Conservation (phyloP, 1,140 invertebrate species). For the Meloidogyne chitwoodi region DNA sequence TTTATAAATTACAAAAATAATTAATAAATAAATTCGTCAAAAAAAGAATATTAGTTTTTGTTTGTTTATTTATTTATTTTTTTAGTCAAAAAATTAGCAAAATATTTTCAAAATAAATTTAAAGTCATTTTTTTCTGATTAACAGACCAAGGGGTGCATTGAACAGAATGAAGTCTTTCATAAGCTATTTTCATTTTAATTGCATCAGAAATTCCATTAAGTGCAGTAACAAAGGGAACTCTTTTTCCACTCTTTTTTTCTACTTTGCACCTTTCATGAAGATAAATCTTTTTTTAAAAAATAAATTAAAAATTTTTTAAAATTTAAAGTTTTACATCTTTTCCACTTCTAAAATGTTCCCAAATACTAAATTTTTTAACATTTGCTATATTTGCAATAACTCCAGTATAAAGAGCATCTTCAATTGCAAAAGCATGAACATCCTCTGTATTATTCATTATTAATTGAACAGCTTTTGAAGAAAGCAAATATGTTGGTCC, state of each 20-base stretch:
- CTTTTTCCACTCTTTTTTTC: not conserved
- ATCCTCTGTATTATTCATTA: not conserved
- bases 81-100: too few relatives aligned
- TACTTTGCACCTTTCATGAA: slow-evolving; percentile 6
- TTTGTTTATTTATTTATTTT: too few relatives aligned
- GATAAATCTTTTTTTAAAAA: too few relatives aligned
- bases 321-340: slow-evolving; percentile 4
- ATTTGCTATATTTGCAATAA: slow-evolving; percentile 11
- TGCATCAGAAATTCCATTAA: slow-evolving; percentile 7
- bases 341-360: slow-evolving; percentile 19
- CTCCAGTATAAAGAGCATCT: slow-evolving; percentile 15
- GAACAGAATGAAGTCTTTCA: slow-evolving; percentile 11
- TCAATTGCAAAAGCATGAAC: slow-evolving; percentile 17
- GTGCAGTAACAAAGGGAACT: slow-evolving; percentile 13
- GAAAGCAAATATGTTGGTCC: slow-evolving; percentile 21
- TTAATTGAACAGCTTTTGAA: slow-evolving; percentile 9
- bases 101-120: not conserved
- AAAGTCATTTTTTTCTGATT: not conserved
- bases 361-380: slow-evolving; percentile 20
- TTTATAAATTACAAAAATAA: too few relatives aligned
- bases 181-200: not conserved
- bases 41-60: too few relatives aligned
- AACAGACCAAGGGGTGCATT: slow-evolving; percentile 2
- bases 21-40: too few relatives aligned
- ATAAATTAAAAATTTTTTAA: too few relatives aligned